phyloP scores from a whole-genome alignment of 2,888 invertebrate species.

The Drosophila nr. perissopoda region DNA sequence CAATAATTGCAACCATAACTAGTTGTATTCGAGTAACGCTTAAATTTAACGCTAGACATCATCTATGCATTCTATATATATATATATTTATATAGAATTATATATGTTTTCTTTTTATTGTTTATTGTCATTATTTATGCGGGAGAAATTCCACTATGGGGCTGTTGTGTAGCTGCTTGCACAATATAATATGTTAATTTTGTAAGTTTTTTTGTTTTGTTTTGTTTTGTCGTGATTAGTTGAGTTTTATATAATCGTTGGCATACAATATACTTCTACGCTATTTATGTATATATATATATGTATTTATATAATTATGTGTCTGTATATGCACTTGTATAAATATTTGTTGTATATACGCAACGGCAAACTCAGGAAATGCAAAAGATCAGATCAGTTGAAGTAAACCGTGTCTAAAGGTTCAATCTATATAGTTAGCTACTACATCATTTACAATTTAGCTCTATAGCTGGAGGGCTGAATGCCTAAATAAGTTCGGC shows the following conservation, averaged over 20 bases:
- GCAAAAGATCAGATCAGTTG: conserved; percentile 57
- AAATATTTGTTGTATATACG: conserved; percentile 37
- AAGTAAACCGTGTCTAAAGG: conserved; percentile 47
- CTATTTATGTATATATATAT: conserved; percentile 42
- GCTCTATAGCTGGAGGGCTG: conserved; percentile 22
- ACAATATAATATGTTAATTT: conserved; percentile 34
- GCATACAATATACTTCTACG: conserved; percentile 63
- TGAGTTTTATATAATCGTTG: conserved; percentile 57
- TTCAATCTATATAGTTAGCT: conserved; percentile 52
- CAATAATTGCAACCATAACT: conserved; percentile 37
- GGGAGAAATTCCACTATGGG: conserved; percentile 80
- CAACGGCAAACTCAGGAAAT: conserved; percentile 55
- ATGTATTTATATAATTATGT: conserved; percentile 29
- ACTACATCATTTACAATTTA: conserved; percentile 67
- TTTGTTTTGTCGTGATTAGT: conserved; percentile 26
- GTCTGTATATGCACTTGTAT: conserved; percentile 43
- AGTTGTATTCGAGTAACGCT: conserved; percentile 58
- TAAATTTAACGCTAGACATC: conserved; percentile 69
- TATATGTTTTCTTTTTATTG: conserved; percentile 57
- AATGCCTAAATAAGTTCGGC: conserved; percentile 84
- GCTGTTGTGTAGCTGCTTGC: conserved; percentile 47
- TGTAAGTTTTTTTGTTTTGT: conserved; percentile 28
- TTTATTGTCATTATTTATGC: conserved; percentile 81
- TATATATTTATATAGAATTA: conserved; percentile 45
- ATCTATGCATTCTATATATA: conserved; percentile 38